Percentiles rank a stretch among this genome's conserved stretches.
Evolutionary conservation across 2,113 vertebrate species (phyloP).

Genomic region (Acanthochromis polyacanthus): DNA sequence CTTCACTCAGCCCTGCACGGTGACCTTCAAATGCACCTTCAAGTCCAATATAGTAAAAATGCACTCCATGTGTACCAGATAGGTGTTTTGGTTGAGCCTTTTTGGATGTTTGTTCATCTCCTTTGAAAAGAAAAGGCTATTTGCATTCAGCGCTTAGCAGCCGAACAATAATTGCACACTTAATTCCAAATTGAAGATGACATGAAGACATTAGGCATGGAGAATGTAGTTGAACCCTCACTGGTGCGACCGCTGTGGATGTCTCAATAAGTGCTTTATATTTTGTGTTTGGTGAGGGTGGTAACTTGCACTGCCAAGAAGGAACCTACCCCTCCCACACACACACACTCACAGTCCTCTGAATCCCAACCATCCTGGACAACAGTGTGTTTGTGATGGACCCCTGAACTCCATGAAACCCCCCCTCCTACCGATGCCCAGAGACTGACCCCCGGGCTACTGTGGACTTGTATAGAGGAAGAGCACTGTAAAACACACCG

Average conservation of each 20-base stretch:
- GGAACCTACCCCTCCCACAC: slow-evolving; percentile 50
- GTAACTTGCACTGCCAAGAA: slow-evolving; percentile 77
- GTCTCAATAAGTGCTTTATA: slow-evolving; percentile 85
- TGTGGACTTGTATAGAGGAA: slow-evolving; percentile 72
- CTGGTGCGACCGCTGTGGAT: slow-evolving; percentile 78
- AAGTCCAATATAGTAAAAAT: slow-evolving; percentile 46
- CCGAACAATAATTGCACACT: slow-evolving; percentile 64
- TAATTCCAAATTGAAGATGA: slow-evolving; percentile 66
- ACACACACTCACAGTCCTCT: slow-evolving; percentile 31
- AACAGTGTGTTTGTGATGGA: slow-evolving; percentile 51
- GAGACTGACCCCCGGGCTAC: slow-evolving; percentile 72
- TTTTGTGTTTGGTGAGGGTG: slow-evolving; percentile 64
- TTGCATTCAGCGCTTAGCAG: slow-evolving; percentile 59
- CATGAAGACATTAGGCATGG: slow-evolving; percentile 65
- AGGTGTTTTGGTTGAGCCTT: slow-evolving; percentile 44
- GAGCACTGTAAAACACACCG: slow-evolving; percentile 61
- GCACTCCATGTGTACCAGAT: slow-evolving; percentile 46
- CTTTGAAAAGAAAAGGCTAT: slow-evolving; percentile 39
- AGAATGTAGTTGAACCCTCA: slow-evolving; percentile 78
- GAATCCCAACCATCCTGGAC: slow-evolving; percentile 61
- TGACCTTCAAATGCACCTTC: slow-evolving; percentile 65
- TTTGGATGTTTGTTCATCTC: slow-evolving; percentile 43
- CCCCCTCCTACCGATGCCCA: slow-evolving; percentile 61
- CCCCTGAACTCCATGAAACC: slow-evolving; percentile 33
- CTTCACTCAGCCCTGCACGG: slow-evolving; percentile 39